Base-by-base conservation (phyloP, 1,140 invertebrate species). In the Pogonus chalceus region DNA sequence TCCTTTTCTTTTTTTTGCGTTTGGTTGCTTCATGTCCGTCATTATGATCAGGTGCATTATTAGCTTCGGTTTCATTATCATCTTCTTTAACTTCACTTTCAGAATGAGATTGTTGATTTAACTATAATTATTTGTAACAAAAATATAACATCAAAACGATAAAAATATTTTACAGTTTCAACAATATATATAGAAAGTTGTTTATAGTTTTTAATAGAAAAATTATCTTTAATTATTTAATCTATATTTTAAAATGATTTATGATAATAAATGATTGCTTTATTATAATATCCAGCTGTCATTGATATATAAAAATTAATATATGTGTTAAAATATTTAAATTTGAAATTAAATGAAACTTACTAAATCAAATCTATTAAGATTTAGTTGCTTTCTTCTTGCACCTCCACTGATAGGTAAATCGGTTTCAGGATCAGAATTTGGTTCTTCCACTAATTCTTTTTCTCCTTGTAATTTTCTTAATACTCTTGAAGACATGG, bases 71-170 rank as follows among this genome's bases (percentile, higher is more conserved):
- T 64, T 81, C 79, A 64, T 83, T 80, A 61, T 84, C 82, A 64
- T 82, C 80, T 61, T 84, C 82, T 66, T 84, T 83, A 2, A 82
- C 81, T 66, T 83, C 81, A 58, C 80, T 83, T 63, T 84, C 83
- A 9, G 79, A 81, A 57, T 77, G 71, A 31, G 78, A 79, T 58
- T 76, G 72, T 58, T 79, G 76, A 64, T 81, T 79, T 54, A 82
- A 65, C 80, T 79, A 55, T 12, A 56, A 53, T 24, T 43, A 37
- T 35, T n/a, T n/a, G n/a, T n/a, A n/a, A n/a, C n/a, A n/a, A n/a
- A n/a, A n/a, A n/a, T n/a, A n/a, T n/a, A n/a, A n/a, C n/a, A n/a
- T n/a, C n/a, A n/a, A n/a, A n/a, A n/a, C n/a, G n/a, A n/a, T n/a
- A n/a, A n/a, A n/a, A n/a, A n/a, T n/a, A n/a, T n/a, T n/a, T n/a